phyloP scores from a whole-genome alignment of 2,888 invertebrate genomes.

The Morpho deidamia region DNA sequence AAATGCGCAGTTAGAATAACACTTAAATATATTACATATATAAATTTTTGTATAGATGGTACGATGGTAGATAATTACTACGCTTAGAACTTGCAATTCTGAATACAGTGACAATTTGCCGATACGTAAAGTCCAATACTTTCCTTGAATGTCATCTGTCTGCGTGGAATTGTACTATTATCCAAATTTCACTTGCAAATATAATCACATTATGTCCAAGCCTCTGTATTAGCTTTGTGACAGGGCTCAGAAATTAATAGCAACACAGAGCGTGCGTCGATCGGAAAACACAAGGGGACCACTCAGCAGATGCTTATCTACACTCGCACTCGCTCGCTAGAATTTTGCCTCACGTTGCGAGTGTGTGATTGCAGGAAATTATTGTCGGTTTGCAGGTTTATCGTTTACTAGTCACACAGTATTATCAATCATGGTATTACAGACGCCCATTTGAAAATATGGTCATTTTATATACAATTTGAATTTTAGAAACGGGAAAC shows the following conservation, averaged over 20 bases:
- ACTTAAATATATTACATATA: too few species aligned
- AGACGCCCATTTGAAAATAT: too few species aligned
- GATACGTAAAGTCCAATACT: constrained; percentile 29
- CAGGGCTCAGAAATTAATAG: constrained; percentile 73
- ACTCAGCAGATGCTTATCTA: constrained; percentile 76
- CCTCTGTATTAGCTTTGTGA: constrained; percentile 55
- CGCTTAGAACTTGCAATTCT: neutral
- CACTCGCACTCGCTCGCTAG: constrained; percentile 41
- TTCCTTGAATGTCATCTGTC: constrained; percentile 29
- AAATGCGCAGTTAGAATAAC: too few species aligned
- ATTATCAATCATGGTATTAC: constrained; percentile 5
- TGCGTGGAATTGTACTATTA: constrained; percentile 35
- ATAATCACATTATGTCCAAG: constrained; percentile 72
- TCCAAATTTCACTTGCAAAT: constrained; percentile 71
- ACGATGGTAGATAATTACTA: neutral
- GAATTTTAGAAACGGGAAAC: too few species aligned
- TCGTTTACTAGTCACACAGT: constrained; percentile 9
- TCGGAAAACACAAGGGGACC: constrained; percentile 69
- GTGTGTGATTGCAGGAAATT: constrained; percentile 26
- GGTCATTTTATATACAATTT: too few species aligned
- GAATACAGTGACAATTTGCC: neutral
- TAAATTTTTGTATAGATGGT: too few species aligned
- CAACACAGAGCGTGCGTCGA: constrained; percentile 59
- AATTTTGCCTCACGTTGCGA: constrained; percentile 19
- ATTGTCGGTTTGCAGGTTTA: constrained; percentile 19